Evolutionary conservation across 2,888 invertebrate species (phyloP).

Genomic region (Neoascia interrupta): DNA sequence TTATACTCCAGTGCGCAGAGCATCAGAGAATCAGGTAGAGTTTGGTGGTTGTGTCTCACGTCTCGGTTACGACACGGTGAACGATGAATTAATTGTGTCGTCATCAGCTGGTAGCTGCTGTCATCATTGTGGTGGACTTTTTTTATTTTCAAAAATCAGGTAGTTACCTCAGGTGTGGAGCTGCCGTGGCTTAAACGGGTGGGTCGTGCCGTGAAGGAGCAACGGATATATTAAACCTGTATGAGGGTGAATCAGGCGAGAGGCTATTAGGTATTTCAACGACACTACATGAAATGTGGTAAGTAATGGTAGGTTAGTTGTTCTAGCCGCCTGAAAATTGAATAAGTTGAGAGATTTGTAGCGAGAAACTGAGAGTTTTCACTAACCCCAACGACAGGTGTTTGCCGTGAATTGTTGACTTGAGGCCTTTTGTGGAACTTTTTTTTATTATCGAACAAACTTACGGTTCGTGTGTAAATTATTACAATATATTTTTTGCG

Average conservation of each 20-base stretch:
- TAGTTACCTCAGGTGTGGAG: no score
- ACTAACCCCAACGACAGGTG: constrained; percentile 46
- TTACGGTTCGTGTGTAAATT: constrained; percentile 6
- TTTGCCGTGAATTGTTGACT: constrained; percentile 41
- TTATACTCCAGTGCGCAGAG: constrained; percentile 68
- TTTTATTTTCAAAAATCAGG: constrained; percentile 14
- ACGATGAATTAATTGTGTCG: constrained; percentile 57
- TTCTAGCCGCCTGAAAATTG: constrained; percentile 25
- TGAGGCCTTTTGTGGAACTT: constrained; percentile 10
- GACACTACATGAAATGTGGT: no score
- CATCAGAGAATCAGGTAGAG: constrained; percentile 63
- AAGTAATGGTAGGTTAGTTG: background rate
- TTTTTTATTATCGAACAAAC: background rate
- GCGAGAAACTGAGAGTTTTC: constrained; percentile 34
- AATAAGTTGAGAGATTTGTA: constrained; percentile 7
- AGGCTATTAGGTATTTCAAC: no score
- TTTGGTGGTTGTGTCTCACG: constrained; percentile 43
- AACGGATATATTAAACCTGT: constrained; percentile 8
- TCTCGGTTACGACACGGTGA: constrained; percentile 17
- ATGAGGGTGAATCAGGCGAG: constrained; percentile 8
- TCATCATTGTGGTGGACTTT: constrained; percentile 21
- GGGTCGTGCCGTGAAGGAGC: background rate
- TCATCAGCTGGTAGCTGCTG: constrained; percentile 18
- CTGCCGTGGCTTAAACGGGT: no score
- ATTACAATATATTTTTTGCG: background rate